Evolutionary conservation across 2,797 vertebrate genomes (phyloP).

Genomic region (Esox lucius): DNA sequence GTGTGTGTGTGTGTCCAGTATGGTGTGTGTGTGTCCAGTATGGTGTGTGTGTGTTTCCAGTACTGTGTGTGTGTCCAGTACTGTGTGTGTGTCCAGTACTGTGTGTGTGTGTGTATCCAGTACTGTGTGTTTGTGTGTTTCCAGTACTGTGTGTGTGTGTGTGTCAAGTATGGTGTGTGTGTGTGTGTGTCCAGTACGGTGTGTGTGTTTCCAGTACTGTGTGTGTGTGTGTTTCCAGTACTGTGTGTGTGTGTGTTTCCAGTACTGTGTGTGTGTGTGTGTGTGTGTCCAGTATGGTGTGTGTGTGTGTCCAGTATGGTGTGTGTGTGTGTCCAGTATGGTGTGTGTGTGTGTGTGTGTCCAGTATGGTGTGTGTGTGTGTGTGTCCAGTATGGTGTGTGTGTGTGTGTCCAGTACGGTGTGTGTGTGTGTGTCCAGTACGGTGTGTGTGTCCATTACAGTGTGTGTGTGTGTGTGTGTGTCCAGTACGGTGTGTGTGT

Average conservation of each 20-base stretch:
- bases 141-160: background rate
- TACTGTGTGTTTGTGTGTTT: no score
- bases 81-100: background rate
- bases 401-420: background rate
- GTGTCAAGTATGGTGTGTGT: slow-evolving; percentile 3
- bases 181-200: background rate
- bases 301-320: no score
- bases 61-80: background rate
- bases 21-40: background rate
- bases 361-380: no score
- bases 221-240: no score
- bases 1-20: background rate
- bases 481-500: background rate
- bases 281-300: background rate
- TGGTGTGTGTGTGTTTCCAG: background rate
- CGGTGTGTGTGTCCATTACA: background rate
- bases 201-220: background rate
- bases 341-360: background rate
- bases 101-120: background rate
- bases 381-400: no score
- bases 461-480: background rate
- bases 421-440: background rate
- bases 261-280: background rate
- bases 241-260: background rate
- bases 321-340: background rate